These are phyloP conservation scores for Ctenodactylus gundi DNA, from an alignment of 2,113 vertebrate genomes.

Conservation along the genomic window DNA sequence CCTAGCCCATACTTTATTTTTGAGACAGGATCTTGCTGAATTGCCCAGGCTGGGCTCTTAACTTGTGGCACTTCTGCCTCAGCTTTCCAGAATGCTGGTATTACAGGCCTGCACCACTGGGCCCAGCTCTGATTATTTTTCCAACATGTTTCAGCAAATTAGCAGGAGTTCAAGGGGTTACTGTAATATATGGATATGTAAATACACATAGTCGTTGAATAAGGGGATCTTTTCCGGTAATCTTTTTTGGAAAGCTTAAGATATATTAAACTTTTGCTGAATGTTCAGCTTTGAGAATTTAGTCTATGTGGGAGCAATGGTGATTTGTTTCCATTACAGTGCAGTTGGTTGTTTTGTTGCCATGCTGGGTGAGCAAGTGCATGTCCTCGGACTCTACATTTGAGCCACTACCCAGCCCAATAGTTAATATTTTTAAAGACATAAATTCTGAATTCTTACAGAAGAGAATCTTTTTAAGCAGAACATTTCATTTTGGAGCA, in stretches of 20 bases:
- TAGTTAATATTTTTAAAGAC: neutral
- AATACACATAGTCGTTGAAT: neutral
- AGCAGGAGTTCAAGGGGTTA: neutral
- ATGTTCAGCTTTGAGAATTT: neutral
- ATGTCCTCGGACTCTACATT: neutral
- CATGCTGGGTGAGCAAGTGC: too few species aligned
- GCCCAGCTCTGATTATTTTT: too few species aligned
- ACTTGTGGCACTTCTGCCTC: too few species aligned
- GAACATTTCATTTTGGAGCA: conserved; percentile 7
- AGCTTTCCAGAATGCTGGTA: too few species aligned
- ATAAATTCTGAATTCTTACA: neutral
- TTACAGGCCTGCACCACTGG: too few species aligned
- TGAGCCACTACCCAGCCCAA: too few species aligned
- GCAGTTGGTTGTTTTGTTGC: neutral
- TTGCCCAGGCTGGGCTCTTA: too few species aligned
- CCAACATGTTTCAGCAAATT: neutral
- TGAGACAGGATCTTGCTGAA: too few species aligned
- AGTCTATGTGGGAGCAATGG: neutral
- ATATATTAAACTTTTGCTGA: neutral
- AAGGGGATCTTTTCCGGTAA: neutral
- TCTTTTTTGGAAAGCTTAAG: neutral
- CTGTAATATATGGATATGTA: neutral
- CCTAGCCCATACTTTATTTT: too few species aligned
- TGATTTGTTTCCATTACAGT: neutral
- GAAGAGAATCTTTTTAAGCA: conserved; percentile 1